phyloP scores from a whole-genome alignment of 2,888 invertebrate species.

The Drosophila lutescens region DNA sequence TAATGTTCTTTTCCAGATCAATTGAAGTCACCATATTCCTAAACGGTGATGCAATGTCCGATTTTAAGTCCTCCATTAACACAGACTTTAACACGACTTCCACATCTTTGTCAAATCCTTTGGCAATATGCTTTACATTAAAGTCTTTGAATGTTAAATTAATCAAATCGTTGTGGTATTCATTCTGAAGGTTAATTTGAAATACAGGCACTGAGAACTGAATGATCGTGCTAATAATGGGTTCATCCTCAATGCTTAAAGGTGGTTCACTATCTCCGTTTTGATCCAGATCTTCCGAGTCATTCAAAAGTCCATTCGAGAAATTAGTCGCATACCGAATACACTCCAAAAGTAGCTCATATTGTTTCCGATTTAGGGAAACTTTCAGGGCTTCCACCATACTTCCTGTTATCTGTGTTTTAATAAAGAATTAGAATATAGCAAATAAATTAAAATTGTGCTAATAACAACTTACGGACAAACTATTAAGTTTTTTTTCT shows the following conservation, averaged over 20 bases:
- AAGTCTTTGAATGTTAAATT: slow-evolving; percentile 94
- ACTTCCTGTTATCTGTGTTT: slow-evolving; percentile 88
- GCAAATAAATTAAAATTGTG: background rate
- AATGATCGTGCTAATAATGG: slow-evolving; percentile 83
- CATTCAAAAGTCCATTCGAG: slow-evolving; percentile 45
- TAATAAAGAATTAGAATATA: too few species aligned
- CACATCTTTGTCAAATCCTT: slow-evolving; percentile 89
- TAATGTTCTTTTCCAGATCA: slow-evolving; percentile 60
- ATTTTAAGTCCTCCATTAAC: slow-evolving; percentile 95
- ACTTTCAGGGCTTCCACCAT: slow-evolving; percentile 94
- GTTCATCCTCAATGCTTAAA: slow-evolving; percentile 28
- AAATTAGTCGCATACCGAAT: slow-evolving; percentile 82
- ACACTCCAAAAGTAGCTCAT: slow-evolving; percentile 94
- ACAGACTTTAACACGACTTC: slow-evolving; percentile 93
- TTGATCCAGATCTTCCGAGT: slow-evolving; percentile 35
- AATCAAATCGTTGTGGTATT: slow-evolving; percentile 91
- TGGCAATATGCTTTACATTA: slow-evolving; percentile 89
- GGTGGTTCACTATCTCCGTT: slow-evolving; percentile 30
- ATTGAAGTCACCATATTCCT: slow-evolving; percentile 90
- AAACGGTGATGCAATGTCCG: slow-evolving; percentile 91
- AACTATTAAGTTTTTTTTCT: slow-evolving; percentile 37
- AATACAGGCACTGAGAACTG: slow-evolving; percentile 90
- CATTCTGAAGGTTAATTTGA: slow-evolving; percentile 91
- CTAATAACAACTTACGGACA: slow-evolving; percentile 17
- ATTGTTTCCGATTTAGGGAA: slow-evolving; percentile 93